A percentile compares a stretch with the other conserved stretches of the same genome.
phyloP scores from a whole-genome alignment of 2,797 vertebrate species.

The Gymnothorax javanicus region DNA sequence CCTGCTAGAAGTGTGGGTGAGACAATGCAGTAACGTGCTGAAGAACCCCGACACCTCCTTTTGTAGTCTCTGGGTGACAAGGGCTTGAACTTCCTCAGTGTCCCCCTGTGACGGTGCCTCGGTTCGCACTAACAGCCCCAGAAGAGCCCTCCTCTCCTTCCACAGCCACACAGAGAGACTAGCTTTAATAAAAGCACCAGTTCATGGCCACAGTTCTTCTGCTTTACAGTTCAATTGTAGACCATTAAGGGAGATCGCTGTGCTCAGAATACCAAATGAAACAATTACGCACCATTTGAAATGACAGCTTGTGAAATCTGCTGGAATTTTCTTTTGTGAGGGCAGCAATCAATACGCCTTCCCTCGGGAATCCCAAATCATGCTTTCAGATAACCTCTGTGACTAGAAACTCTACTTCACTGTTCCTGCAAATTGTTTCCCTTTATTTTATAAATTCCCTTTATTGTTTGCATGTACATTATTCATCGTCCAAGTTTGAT shows the following conservation, averaged over 20 bases:
- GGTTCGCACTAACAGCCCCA: conserved; percentile 68
- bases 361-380: conserved; percentile 53
- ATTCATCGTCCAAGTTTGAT: conserved; percentile 67
- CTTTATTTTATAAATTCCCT: conserved; percentile 60
- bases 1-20: conserved; percentile 80
- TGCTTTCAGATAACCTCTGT: conserved; percentile 71
- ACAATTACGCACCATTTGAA: not conserved
- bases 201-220: conserved; percentile 1
- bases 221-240: not conserved
- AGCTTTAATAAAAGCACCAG: conserved; percentile 16
- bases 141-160: conserved; percentile 72
- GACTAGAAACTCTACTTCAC: conserved; percentile 60
- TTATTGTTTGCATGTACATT: conserved; percentile 69
- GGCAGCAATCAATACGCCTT: not conserved
- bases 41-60: conserved; percentile 85
- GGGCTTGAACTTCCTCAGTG: conserved; percentile 72
- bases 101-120: conserved; percentile 72
- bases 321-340: not conserved
- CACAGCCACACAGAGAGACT: conserved; percentile 30
- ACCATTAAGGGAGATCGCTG: not conserved
- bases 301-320: not conserved
- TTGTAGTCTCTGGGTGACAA: conserved; percentile 84
- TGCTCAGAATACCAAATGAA: not conserved
- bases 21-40: conserved; percentile 76
- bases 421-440: conserved; percentile 62